A percentile compares a stretch with the other conserved stretches of the same genome.
Evolutionary conservation across 1,140 invertebrate species (phyloP).

Genomic region (Brachystomella parvula): DNA sequence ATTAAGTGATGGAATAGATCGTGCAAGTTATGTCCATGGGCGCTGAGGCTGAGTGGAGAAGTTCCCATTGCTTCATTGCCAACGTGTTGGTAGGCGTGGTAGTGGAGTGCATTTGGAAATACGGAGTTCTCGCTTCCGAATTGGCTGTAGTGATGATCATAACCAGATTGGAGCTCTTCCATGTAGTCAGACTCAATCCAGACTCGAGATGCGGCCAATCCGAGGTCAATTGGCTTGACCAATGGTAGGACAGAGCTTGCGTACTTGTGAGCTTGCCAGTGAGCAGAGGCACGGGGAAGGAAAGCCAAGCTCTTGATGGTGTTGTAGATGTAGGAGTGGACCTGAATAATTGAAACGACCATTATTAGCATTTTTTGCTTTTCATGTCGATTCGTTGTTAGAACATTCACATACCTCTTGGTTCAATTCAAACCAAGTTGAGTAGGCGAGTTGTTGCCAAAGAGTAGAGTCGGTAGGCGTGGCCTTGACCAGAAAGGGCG

Average conservation of each 20-base stretch:
- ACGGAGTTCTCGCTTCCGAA: slow-evolving; percentile 26
- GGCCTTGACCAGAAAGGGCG: slow-evolving; percentile 27
- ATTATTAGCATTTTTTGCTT: no score
- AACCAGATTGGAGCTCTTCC: slow-evolving; percentile 24
- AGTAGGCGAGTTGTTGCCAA: slow-evolving; percentile 37
- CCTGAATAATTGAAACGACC: not conserved
- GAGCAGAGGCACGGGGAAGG: not conserved
- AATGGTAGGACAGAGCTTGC: slow-evolving; percentile 36
- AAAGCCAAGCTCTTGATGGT: slow-evolving; percentile 27
- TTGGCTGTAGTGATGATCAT: slow-evolving; percentile 21
- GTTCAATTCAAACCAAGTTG: slow-evolving; percentile 36
- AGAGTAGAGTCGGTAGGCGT: slow-evolving; percentile 30
- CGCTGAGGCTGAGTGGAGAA: slow-evolving; percentile 26
- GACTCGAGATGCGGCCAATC: slow-evolving; percentile 27
- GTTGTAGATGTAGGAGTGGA: slow-evolving; percentile 36
- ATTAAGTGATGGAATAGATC: not conserved
- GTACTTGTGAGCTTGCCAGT: not conserved
- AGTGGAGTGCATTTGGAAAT: slow-evolving; percentile 32
- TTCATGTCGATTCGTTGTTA: not conserved
- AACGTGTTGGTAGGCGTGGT: slow-evolving; percentile 23
- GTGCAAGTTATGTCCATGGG: slow-evolving; percentile 25
- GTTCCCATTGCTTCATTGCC: slow-evolving; percentile 28
- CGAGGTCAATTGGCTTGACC: slow-evolving; percentile 31
- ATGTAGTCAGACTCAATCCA: slow-evolving; percentile 21
- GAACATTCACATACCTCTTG: slow-evolving; percentile 15